Evolutionary conservation across 1,140 invertebrate species (phyloP).

Genomic region (Babylonia areolata): DNA sequence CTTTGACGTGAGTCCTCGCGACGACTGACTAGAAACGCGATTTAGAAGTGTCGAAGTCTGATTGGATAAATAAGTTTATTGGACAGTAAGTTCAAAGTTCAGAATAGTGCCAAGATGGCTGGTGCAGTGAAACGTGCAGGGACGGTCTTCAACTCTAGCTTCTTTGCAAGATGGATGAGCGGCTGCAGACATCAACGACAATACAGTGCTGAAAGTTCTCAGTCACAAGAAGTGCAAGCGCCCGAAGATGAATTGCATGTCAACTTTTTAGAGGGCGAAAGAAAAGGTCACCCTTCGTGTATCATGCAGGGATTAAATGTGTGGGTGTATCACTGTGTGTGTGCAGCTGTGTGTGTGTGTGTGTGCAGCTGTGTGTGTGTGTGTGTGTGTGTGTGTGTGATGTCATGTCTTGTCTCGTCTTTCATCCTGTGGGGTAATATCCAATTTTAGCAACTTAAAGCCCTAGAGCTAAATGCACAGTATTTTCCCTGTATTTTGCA

Average conservation of each 20-base stretch:
- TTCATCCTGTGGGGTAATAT: no score
- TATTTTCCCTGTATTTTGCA: no score
- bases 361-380: no score
- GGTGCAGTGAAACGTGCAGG: background rate
- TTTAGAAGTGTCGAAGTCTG: background rate
- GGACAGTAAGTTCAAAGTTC: background rate
- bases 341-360: no score
- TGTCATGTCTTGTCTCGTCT: background rate
- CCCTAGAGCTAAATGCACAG: no score
- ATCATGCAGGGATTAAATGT: no score
- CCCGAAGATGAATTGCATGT: conserved; percentile 54
- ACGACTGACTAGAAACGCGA: background rate
- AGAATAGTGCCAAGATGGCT: background rate
- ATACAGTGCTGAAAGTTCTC: background rate
- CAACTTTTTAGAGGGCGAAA: conserved; percentile 59
- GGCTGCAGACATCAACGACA: background rate
- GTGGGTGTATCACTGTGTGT: no score
- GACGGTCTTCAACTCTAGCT: background rate
- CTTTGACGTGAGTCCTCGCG: background rate
- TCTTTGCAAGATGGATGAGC: background rate
- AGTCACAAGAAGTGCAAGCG: conserved; percentile 17
- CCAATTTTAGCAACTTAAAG: no score
- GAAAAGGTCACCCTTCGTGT: conserved; percentile 41
- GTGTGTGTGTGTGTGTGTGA: background rate
- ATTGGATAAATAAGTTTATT: background rate